These are phyloP conservation scores for Mesocentrotus franciscanus DNA, from an alignment of 53 echinoderm and acorn worm species.

Conservation along the genomic window DNA sequence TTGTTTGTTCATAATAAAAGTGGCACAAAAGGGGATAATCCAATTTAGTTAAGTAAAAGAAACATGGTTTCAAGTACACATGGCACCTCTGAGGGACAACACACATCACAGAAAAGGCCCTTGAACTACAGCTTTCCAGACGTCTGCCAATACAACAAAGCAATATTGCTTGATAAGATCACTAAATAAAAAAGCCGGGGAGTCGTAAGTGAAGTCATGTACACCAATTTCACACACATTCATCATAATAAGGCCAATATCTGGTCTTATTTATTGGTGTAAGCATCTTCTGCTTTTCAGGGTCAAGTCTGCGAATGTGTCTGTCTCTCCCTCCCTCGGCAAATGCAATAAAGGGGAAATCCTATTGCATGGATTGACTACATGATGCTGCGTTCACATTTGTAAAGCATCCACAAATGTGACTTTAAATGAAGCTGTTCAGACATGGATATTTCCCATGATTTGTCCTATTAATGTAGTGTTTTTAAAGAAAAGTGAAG, in stretches of 20 bases:
- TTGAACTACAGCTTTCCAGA: not conserved
- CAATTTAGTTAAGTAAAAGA: not conserved
- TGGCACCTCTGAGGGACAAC: not conserved
- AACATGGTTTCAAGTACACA: not conserved
- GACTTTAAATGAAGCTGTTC: not conserved
- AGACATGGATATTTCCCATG: no score
- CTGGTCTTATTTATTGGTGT: constrained; percentile 36
- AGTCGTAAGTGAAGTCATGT: constrained; percentile 32
- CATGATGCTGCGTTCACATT: not conserved
- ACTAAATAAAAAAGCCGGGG: not conserved
- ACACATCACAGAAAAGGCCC: not conserved
- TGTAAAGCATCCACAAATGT: not conserved
- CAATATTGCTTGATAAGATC: constrained; percentile 31
- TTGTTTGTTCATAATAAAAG: no score
- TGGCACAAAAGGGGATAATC: no score
- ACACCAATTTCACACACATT: constrained; percentile 25
- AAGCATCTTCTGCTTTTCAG: constrained; percentile 11
- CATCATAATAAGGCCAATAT: constrained; percentile 32
- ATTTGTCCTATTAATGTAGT: no score
- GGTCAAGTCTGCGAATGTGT: not conserved
- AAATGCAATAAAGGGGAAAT: not conserved
- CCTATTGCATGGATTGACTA: not conserved
- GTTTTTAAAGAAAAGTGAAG: no score
- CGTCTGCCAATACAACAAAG: not conserved
- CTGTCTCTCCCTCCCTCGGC: not conserved